Evolutionary conservation across 1,140 invertebrate genomes (phyloP).

Genomic region (Trachymyrmex septentrionalis): DNA sequence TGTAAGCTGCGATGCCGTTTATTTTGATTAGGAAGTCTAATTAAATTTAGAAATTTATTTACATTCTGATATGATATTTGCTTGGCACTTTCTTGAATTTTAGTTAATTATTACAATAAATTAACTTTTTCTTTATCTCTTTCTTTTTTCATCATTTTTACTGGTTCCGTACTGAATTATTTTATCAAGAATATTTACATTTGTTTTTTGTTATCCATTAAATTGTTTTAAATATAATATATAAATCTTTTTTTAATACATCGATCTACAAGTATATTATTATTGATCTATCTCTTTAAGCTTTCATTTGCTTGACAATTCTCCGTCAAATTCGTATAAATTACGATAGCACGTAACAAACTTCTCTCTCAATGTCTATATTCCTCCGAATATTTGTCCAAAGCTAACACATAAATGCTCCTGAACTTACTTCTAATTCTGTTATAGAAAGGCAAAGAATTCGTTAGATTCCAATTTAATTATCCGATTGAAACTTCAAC

Average conservation of each 20-base stretch:
- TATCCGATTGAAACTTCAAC: constrained; percentile 9
- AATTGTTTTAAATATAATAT: background rate
- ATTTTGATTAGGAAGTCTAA: background rate
- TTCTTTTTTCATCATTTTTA: background rate
- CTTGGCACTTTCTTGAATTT: background rate
- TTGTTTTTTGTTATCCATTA: background rate
- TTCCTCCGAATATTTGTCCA: background rate
- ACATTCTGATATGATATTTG: background rate
- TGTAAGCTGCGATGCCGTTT: background rate
- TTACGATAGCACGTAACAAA: background rate
- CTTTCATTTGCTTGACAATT: background rate
- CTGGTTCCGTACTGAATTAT: no score
- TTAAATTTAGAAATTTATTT: constrained; percentile 10
- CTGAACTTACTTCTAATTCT: background rate
- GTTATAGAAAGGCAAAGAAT: background rate
- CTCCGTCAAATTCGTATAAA: background rate
- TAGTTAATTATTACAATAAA: background rate
- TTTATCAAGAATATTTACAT: background rate
- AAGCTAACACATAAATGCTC: background rate
- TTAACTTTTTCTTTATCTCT: background rate
- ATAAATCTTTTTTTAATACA: background rate
- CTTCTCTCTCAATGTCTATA: background rate
- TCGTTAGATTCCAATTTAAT: background rate
- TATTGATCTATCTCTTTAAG: background rate
- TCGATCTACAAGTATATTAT: background rate